Base-by-base conservation (phyloP, 1,140 invertebrate genomes). In the Bicyclus anynana region DNA sequence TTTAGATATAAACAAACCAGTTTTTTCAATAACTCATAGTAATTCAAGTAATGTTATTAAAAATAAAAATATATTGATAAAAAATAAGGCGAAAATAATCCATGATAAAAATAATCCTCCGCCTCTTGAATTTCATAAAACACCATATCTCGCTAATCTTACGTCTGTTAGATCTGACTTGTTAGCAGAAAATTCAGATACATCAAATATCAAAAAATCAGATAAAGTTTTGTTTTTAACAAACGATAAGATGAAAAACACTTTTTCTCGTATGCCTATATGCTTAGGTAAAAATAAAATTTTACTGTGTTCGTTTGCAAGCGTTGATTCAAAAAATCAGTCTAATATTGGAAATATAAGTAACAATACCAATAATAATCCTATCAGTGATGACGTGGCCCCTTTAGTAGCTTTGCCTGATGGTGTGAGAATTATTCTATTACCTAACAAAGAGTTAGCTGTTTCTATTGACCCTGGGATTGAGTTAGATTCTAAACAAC, bases 371-470 rank as follows among this genome's bases (percentile, higher is more conserved):
- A 23, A 14, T 18, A 38, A 44, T 4, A 40, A 23, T 4, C 6
- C 18, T 35, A 14, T 10, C 1, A 26, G 9, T 17, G 14, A 10
- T n/a, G 16, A 27, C n/a, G 5, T 40, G 18, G 7, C 48, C 12
- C n/a, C 46, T 21, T n/a, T 2, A 53, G 5, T 23, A 12, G 18
- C 40, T 16, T 58, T 74, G 44, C 77, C 77, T n/a, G 38, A 42
- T 9, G 74, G 76, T n/a, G 65, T 78, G 6, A 58, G 72, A 16
- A 51, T 84, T 47, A 44, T 69, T 4, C 42, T 75, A 18, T 40
- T 70, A 50, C 69, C 69, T 10, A 66, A 68, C 59, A 59, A 59
- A 14, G 50, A 68, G 37, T 26, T 80, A 12, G 67, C 59, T 5
- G 58, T 69, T n/a, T 53, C 57, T 23, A 38, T 79, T 12, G 57